Evolutionary conservation across 2,888 invertebrate species (phyloP).

Genomic region (Heteromyza rotundicornis): DNA sequence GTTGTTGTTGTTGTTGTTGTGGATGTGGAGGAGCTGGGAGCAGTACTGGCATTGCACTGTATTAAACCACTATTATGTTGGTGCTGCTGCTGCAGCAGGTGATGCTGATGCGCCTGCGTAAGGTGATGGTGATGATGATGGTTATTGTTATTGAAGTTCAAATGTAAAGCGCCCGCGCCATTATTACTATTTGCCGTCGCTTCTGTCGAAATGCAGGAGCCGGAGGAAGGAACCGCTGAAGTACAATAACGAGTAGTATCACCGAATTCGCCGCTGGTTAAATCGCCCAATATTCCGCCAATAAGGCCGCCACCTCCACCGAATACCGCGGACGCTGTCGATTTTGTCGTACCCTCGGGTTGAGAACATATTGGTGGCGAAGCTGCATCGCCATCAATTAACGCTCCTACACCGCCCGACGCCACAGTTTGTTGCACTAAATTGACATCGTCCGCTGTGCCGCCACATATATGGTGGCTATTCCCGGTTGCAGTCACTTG

Average conservation of each 20-base stretch:
- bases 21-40: conserved; percentile 30
- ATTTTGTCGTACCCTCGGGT: conserved; percentile 58
- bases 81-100: conserved; percentile 25
- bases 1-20: conserved; percentile 43
- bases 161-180: conserved; percentile 55
- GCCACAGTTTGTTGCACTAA: conserved; percentile 41
- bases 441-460: conserved; percentile 52
- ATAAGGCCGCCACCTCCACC: conserved; percentile 53
- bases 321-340: conserved; percentile 34
- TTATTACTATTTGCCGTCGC: conserved; percentile 36
- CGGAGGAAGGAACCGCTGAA: conserved; percentile 48
- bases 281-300: conserved; percentile 58
- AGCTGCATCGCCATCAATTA: conserved; percentile 54
- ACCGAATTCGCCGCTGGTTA: conserved; percentile 60
- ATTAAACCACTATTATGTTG: conserved; percentile 57
- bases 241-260: conserved; percentile 59
- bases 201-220: conserved; percentile 25
- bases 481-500: conserved; percentile 34
- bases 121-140: conserved; percentile 42
- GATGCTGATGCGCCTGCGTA: conserved; percentile 37
- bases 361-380: conserved; percentile 61
- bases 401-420: conserved; percentile 29
- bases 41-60: conserved; percentile 60
- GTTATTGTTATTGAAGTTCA: conserved; percentile 55
- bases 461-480: conserved; percentile 31